These are phyloP conservation scores for Buceros bicornis DNA, from an alignment of 2,797 vertebrate genomes.

Conservation along the genomic window DNA sequence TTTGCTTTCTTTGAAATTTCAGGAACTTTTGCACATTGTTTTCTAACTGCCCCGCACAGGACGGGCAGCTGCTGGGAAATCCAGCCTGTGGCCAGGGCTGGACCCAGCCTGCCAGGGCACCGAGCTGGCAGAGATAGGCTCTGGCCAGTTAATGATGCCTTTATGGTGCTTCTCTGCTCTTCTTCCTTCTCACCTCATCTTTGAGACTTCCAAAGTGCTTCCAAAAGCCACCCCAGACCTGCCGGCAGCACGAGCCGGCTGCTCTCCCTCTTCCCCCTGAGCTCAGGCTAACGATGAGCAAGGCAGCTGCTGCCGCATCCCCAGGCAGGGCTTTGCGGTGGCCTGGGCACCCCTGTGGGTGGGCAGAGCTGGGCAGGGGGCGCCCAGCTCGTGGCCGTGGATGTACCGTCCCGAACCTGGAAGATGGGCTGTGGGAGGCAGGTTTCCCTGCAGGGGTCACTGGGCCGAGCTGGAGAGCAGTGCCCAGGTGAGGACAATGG, in stretches of 20 bases:
- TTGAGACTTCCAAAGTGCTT: neutral
- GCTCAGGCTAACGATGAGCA: neutral
- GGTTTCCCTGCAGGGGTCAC: neutral
- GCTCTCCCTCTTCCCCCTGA: neutral
- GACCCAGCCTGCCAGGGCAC: neutral
- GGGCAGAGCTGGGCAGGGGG: neutral
- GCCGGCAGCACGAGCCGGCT: neutral
- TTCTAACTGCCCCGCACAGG: rapidly evolving
- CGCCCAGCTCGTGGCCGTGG: neutral
- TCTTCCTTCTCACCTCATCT: neutral
- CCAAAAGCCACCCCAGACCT: rapidly evolving
- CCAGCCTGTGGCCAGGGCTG: neutral
- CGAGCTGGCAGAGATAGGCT: neutral
- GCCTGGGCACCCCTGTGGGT: rapidly evolving
- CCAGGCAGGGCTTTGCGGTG: rapidly evolving
- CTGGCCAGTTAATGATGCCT: rapidly evolving
- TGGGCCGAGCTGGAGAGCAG: neutral
- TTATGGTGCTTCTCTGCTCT: neutral
- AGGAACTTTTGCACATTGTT: rapidly evolving
- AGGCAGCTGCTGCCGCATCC: neutral
- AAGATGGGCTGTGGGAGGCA: neutral
- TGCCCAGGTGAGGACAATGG: neutral
- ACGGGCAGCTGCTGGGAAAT: neutral
- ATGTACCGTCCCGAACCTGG: neutral
- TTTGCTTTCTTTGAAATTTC: neutral